Evolutionary conservation across 2,888 invertebrate genomes (phyloP), one percentile per base, ranked within the genome.

Genomic region (Electrophaes corylata): DNA sequence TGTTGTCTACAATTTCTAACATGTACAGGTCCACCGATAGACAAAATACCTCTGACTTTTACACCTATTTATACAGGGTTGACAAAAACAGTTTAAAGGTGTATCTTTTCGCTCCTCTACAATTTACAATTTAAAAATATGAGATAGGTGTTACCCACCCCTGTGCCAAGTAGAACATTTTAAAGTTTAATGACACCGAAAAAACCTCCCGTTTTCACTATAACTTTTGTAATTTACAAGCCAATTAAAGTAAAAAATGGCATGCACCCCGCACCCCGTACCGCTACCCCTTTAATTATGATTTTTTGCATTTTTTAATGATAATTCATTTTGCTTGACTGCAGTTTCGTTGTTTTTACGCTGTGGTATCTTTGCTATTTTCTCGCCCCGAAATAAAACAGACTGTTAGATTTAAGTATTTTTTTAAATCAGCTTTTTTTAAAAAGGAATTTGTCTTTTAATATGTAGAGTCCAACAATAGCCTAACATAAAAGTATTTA

Each of bases 211-310:
- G 75, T 81, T 83, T 79, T 80, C 80, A 84, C 86, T 86, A 87
- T 83, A 90, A 86, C 84, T 90, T 88, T 84, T 78, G 82, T 84
- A 88, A 90, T 90, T 88, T 88, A 90, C 89, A 88, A 85, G 88
- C 84, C 89, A 88, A 90, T 89, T 90, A 88, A 88, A 86, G 84
- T 90, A 88, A 89, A 90, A 88, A 89, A 89, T 88, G 88, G 83
- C 83, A 81, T 81, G 81, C 87, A 82, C 80, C 85, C 83, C 37
- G 35, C 35, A 14, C 40, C 37, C 37, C 77, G 71, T 69, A 62
- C 74, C 73, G 67, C 83, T 88, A 83, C 88, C 90, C 86, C 84
- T 86, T 89, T 89, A 84, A 90, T 90, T 88, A 90, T 87, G 83
- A 81, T 88, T 89, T 89, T 90, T 86, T 87, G 83, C 86, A 83